These are phyloP conservation scores for Sabatieria punctata DNA, from an alignment of 2,888 invertebrate genomes.

Conservation along the genomic window DNA sequence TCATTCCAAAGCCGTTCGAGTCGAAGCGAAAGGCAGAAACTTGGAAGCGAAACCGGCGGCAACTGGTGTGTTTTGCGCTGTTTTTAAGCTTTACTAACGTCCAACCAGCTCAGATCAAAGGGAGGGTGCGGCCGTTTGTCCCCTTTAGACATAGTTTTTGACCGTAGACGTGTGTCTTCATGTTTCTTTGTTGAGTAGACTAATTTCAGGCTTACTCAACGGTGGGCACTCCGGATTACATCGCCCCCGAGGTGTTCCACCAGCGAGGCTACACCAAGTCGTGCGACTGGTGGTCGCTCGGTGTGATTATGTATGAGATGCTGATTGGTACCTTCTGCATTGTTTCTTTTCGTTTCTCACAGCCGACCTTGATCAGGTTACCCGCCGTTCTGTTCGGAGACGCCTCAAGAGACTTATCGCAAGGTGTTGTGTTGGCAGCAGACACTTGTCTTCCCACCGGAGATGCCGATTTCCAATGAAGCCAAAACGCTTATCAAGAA, in stretches of 20 bases:
- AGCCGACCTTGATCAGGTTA: no score
- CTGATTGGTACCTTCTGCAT: slow-evolving; percentile 66
- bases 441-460: slow-evolving; percentile 91
- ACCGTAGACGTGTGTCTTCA: no score
- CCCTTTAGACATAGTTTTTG: no score
- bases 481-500: slow-evolving; percentile 58
- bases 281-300: slow-evolving; percentile 99
- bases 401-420: slow-evolving; percentile 82
- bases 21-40: slow-evolving; percentile 94
- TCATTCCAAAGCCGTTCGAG: slow-evolving; percentile 58
- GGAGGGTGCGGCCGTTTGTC: no score
- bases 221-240: slow-evolving; percentile 93
- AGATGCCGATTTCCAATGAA: slow-evolving; percentile 95
- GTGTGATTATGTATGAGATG: slow-evolving; percentile 99
- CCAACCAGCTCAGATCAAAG: no score
- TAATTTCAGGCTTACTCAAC: slow-evolving; percentile 42
- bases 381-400: slow-evolving; percentile 98
- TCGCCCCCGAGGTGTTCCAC: slow-evolving; percentile 87
- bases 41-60: slow-evolving; percentile 93
- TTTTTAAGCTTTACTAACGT: not conserved
- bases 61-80: slow-evolving; percentile 44
- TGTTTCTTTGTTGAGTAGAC: not conserved
- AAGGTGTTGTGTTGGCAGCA: slow-evolving; percentile 99
- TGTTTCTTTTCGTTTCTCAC: no score
- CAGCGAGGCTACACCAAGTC: slow-evolving; percentile 94